Evolutionary conservation across 2,888 invertebrate species (phyloP), one percentile per base, ranked within the genome.

Genomic region (Clunio marinus): DNA sequence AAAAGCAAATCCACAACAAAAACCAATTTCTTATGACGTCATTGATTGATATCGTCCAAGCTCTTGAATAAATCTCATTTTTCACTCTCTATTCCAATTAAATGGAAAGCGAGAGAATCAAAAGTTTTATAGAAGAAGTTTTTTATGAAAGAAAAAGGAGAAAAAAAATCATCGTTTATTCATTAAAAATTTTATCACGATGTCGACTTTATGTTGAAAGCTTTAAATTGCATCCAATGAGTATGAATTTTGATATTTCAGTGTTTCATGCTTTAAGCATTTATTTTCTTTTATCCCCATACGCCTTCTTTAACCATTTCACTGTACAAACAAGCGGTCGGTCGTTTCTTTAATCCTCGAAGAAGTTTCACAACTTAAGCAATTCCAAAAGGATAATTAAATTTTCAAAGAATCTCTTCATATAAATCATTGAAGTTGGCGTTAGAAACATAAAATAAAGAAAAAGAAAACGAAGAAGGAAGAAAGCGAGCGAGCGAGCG

Each of bases 351-450:
- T n/a, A n/a, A n/a, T n/a, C n/a, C 51, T 17, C 22, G 4, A 17
- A 41, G 10, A 15, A 41, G 51, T 51, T 22, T 51, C 22, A 22
- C 3, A 51, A 51, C 51, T 51, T 51, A 2, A 22, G 51, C 51
- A 51, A 51, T 51, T 51, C 22, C 13, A 22, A 41, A 17, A 41
- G 60, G 60, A 60, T 41, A 60, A 35, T 60, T 60, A 60, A 60
- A 2, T 60, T 60, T 60, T 37, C 28, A 37, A 25, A 15, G 20
- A 51, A 51, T 51, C 51, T 20, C 22, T 51, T 13, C 28, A 20
- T 65, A 46, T 65, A 65, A 65, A 46, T 65, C 63, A 65, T 65
- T 28, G 46, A 45, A 65, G 17, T 32, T 24, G 41, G 2, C 13
- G 7, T 55, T 27, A 27, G 13, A 2, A 15, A 2, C 22, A 10